Percentiles rank a stretch among this genome's conserved stretches.
These are phyloP conservation scores for Atta cephalotes DNA, from an alignment of 1,140 invertebrate genomes.

Conservation along the genomic window DNA sequence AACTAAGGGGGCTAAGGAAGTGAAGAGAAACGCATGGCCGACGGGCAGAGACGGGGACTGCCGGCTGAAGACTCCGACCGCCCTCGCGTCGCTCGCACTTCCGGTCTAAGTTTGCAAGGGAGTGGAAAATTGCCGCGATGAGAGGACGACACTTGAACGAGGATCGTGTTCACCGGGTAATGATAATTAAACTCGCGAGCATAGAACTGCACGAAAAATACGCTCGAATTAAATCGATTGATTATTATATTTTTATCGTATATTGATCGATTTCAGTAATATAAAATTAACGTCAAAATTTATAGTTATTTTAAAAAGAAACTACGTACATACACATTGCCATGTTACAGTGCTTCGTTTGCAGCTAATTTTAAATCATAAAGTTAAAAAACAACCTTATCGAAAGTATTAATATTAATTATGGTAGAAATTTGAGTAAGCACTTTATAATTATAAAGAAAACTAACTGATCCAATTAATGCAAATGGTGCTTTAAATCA, in stretches of 20 bases:
- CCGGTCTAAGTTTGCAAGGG: conserved; percentile 36
- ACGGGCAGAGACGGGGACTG: background rate
- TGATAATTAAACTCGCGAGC: conserved; percentile 38
- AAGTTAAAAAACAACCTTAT: background rate
- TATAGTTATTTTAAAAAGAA: background rate
- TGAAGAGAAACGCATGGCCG: conserved; percentile 16
- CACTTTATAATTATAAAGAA: background rate
- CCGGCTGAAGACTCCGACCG: conserved; percentile 32
- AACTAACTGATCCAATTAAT: background rate
- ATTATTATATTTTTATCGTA: background rate
- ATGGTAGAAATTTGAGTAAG: background rate
- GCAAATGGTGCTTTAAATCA: background rate
- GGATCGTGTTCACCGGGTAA: background rate
- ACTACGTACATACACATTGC: background rate
- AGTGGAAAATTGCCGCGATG: conserved; percentile 39
- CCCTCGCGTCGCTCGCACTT: conserved; percentile 59
- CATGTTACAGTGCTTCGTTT: background rate
- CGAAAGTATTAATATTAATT: background rate
- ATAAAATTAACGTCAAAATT: background rate
- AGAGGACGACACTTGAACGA: conserved; percentile 48
- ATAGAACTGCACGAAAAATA: background rate
- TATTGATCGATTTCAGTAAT: background rate
- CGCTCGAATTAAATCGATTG: background rate
- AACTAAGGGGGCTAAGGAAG: conserved; percentile 23
- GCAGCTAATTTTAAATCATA: background rate